Conservation (phyloP, 2,888 invertebrate species). For the Cactoblastis cactorum region DNA sequence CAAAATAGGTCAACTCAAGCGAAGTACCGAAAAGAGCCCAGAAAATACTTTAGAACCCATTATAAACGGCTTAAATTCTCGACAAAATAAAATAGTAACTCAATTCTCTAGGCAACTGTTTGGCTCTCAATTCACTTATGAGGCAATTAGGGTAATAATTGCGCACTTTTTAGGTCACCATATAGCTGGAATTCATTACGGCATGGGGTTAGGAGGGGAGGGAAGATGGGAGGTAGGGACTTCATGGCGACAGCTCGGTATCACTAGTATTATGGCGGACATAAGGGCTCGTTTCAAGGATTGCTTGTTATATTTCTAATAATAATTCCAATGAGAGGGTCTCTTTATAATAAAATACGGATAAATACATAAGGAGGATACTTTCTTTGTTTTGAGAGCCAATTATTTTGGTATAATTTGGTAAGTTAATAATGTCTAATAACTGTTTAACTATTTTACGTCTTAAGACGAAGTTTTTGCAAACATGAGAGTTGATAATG, state of each 20-base stretch:
- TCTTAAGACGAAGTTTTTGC: too few species aligned
- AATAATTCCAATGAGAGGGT: neutral
- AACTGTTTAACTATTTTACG: too few species aligned
- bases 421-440: too few species aligned
- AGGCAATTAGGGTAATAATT: slow-evolving; percentile 52
- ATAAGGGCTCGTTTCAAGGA: slow-evolving; percentile 49
- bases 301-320: slow-evolving; percentile 34
- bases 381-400: too few species aligned
- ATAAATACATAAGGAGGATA: too few species aligned
- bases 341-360: neutral
- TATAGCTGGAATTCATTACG: slow-evolving; percentile 65
- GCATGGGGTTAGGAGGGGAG: slow-evolving; percentile 53
- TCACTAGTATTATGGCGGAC: slow-evolving; percentile 70
- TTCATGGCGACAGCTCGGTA: slow-evolving; percentile 54
- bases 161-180: slow-evolving; percentile 67
- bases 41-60: neutral
- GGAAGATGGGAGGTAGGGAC: slow-evolving; percentile 41
- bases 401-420: too few species aligned
- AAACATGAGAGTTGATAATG: too few species aligned
- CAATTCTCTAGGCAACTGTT: slow-evolving; percentile 4
- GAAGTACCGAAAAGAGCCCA: too few species aligned
- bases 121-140: slow-evolving; percentile 28
- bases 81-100: slow-evolving; percentile 1
- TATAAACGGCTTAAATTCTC: neutral
- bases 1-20: too few species aligned